Base-by-base conservation (phyloP, 2,888 invertebrate genomes). In the Dryomyza anilis region DNA sequence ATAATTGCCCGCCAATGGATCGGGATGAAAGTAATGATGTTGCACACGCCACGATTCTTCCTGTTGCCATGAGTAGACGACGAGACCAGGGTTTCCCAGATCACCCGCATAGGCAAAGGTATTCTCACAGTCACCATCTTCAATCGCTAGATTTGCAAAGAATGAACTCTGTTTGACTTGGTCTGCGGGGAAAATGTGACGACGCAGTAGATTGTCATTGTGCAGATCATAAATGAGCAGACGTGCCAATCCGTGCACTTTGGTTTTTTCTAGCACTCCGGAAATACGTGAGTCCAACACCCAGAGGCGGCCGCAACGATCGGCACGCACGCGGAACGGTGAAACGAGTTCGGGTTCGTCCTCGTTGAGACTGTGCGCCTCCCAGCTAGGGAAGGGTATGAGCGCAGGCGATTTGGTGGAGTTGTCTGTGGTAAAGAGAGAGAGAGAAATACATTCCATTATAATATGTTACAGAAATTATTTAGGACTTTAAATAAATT, bases 331-430 rank as follows among this genome's bases (percentile, higher is more conserved):
- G 7, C 92, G 85, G 80, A 90, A 92, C 0, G 92, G 90, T 0
- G 92, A 92, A 0, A 92, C 86, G 57, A 92, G 87, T 77, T 91
- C 90, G 1, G 89, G 87, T 0, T 86, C 85, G 2, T 84, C 85
- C 19, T 79, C 81, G 8, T 79, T 83, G 53, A 89, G 84, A 48
- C 89, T 88, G 75, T 93, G 92, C 0, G 91, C 89, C 66, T 89
- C 88, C 93, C 93, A 93, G 72, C 88, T 90, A 1, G 93, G 93
- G 73, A 90, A 93, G 0, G 93, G 93, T n/a, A 85, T 89, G 64
- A 93, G 81, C 43, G 86, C 85, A 0, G 93, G 93, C 5, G 91
- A 89, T 64, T 85, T 87, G 0, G 86, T 86, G 0, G 86, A 84
- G 63, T 85, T 87, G 76, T 91, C 91, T 91, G 85, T 29, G 86